Evolutionary conservation across 1,140 invertebrate species (phyloP).

Genomic region (Apis cerana): DNA sequence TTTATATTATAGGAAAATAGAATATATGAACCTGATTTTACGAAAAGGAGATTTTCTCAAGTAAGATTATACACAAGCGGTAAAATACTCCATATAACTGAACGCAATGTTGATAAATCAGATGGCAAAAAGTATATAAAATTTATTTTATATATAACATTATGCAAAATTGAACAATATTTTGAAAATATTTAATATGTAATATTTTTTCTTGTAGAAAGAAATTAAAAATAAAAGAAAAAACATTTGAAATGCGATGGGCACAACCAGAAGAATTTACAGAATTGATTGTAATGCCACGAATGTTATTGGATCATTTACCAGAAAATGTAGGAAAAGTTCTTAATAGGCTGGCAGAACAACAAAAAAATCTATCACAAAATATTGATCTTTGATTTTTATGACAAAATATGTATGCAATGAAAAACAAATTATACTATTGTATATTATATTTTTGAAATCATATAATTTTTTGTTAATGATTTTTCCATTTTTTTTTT

Average conservation of each 20-base stretch:
- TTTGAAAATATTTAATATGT: neutral
- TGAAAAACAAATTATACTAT: constrained; percentile 6
- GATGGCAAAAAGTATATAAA: constrained; percentile 59
- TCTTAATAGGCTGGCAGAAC: constrained; percentile 83
- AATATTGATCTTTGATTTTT: constrained; percentile 64
- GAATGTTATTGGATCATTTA: constrained; percentile 89
- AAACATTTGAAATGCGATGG: constrained; percentile 88
- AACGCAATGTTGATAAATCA: constrained; percentile 79
- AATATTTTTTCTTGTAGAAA: constrained; percentile 46
- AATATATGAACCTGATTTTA: constrained; percentile 85
- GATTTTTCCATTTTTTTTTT: neutral
- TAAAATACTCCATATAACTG: constrained; percentile 87
- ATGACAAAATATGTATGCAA: constrained; percentile 10
- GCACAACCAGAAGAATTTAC: constrained; percentile 88
- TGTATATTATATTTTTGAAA: neutral
- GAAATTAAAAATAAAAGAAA: constrained; percentile 70
- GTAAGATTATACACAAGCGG: constrained; percentile 87
- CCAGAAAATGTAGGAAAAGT: constrained; percentile 87
- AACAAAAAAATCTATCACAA: constrained; percentile 74
- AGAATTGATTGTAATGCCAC: constrained; percentile 88
- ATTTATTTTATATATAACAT: neutral
- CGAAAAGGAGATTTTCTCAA: constrained; percentile 85
- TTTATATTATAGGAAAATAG: constrained; percentile 82
- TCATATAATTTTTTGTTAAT: neutral
- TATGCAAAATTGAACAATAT: neutral